Conservation (phyloP, 2,888 invertebrate species). For the Frankliniella fusca region DNA sequence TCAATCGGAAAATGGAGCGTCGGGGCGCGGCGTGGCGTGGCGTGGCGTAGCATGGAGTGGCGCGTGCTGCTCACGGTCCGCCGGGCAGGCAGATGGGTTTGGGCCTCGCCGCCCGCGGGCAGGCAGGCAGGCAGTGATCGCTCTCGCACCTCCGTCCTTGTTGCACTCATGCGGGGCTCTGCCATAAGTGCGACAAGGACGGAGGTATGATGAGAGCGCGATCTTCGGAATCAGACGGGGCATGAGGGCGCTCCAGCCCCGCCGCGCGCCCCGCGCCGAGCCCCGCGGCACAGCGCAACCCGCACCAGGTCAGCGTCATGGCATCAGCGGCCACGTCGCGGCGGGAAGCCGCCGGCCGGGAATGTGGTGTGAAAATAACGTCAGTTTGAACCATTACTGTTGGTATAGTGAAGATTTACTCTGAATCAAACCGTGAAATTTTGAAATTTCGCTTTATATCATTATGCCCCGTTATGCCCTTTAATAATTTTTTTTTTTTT, state of each 20-base stretch:
- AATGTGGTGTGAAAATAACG: too few species aligned
- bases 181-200: too few species aligned
- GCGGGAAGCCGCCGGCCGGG: background rate
- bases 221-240: too few species aligned
- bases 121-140: background rate
- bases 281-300: background rate
- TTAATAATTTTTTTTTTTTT: too few species aligned
- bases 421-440: too few species aligned
- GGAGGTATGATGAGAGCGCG: too few species aligned
- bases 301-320: background rate
- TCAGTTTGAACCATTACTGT: too few species aligned
- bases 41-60: background rate
- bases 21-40: background rate
- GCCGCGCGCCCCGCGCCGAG: background rate
- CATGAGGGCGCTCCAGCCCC: background rate
- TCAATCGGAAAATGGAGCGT: background rate
- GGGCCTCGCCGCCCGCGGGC: background rate
- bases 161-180: too few species aligned
- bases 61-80: background rate
- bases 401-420: too few species aligned
- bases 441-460: too few species aligned
- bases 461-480: too few species aligned
- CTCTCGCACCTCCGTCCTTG: too few species aligned
- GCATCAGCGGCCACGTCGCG: background rate
- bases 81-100: conserved; percentile 19